Evolutionary conservation across 1,140 invertebrate genomes (phyloP).

Genomic region (Neodiprion virginianus): DNA sequence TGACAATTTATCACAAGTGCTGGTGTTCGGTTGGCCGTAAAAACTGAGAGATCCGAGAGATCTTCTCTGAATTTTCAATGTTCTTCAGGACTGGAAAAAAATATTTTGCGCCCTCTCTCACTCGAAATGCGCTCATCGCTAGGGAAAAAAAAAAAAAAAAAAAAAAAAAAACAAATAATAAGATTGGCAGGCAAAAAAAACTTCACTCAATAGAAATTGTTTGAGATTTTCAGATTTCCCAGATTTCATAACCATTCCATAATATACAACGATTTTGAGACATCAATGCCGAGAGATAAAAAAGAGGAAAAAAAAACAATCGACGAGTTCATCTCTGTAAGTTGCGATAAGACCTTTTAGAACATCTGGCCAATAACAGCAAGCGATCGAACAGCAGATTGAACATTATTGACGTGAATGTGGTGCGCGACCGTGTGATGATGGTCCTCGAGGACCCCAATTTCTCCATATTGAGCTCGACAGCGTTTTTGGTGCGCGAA

Average conservation of each 20-base stretch:
- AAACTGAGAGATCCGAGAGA: too few species aligned
- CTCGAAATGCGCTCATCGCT: too few species aligned
- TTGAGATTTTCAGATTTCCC: too few species aligned
- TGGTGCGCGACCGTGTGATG: slow-evolving; percentile 44
- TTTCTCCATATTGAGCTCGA: slow-evolving; percentile 53
- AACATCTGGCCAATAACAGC: slow-evolving; percentile 58
- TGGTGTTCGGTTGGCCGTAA: neutral
- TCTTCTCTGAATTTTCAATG: too few species aligned
- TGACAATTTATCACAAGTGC: neutral
- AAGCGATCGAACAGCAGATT: slow-evolving; percentile 54
- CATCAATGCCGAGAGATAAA: neutral
- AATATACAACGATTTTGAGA: neutral
- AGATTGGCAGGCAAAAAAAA: too few species aligned
- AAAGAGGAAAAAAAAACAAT: too few species aligned
- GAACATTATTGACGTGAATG: slow-evolving; percentile 57
- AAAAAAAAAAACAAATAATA: too few species aligned
- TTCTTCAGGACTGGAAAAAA: too few species aligned
- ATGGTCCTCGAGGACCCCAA: slow-evolving; percentile 50
- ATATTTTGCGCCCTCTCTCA: too few species aligned
- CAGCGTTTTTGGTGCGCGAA: slow-evolving; percentile 63
- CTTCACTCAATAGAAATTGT: too few species aligned
- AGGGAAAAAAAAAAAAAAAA: too few species aligned
- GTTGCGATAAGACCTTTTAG: slow-evolving; percentile 29
- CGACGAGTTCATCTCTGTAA: slow-evolving; percentile 13
- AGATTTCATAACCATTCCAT: too few species aligned